Evolutionary conservation across 2,888 invertebrate genomes (phyloP), one percentile per base, ranked within the genome.

Genomic region (Eilema sororculum): DNA sequence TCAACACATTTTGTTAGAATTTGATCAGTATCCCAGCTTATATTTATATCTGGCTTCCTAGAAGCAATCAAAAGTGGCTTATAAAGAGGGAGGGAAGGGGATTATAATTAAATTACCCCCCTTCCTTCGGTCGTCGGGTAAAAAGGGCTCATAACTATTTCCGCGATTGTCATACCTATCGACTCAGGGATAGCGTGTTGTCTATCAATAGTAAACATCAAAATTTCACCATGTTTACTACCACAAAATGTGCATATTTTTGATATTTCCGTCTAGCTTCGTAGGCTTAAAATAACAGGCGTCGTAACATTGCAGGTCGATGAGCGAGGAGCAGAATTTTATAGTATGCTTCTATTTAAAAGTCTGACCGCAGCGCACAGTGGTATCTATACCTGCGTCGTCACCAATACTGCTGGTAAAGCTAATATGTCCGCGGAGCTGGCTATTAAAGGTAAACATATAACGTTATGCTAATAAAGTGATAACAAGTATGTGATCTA

Each of bases 331-430:
- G 97, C 97, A 24, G 97, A 97, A 86, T 97, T 97, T 90, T 97
- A 96, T 85, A 97, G 97, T 82, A 96, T 97, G 95, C 91, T 97
- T 69, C 95, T 97, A 58, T 97, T 97, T 86, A 97, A 97, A 91
- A 97, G 97, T 87, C 95, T 97, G 78, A 96, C 96, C 67, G 96
- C 97, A 37, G 95, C 95, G 61, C 97, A 97, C 83, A 97, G 97
- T 83, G 97, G 97, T 0, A 95, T 96, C 73, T 97, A 97, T 85
- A 97, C 97, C 13, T 97, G 97, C 88, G 96, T 96, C 73, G 97
- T 97, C 0, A 96, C 96, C 59, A 97, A 97, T 88, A 96, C 96
- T 13, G 97, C 97, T 65, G 97, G 97, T n/a, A 97, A 96, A 89
- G 97, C 97, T 64, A 97, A 97, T 87, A 96, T 96, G 82, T 97